Conservation (phyloP, 2,797 vertebrate genomes). For the Bovichtus diacanthus region DNA sequence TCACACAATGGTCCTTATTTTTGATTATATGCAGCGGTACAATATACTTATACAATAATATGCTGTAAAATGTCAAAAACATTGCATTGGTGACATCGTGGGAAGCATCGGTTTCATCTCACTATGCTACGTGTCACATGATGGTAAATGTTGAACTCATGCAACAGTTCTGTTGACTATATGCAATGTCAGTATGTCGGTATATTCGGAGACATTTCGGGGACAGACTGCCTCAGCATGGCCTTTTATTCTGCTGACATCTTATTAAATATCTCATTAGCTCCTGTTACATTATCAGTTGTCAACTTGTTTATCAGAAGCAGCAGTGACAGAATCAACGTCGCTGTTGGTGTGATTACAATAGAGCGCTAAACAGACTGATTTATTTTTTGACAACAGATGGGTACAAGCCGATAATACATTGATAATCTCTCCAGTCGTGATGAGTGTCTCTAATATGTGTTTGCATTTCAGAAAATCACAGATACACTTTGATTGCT, state of each 20-base stretch:
- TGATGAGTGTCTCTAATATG: slow-evolving; percentile 47
- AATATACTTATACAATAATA: slow-evolving; percentile 56
- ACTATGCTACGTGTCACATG: slow-evolving; percentile 46
- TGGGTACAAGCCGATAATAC: slow-evolving; percentile 55
- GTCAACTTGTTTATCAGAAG: slow-evolving; percentile 63
- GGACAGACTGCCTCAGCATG: slow-evolving; percentile 60
- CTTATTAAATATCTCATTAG: slow-evolving; percentile 61
- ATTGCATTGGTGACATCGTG: slow-evolving; percentile 50
- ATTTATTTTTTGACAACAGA: slow-evolving; percentile 61
- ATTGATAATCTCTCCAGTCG: slow-evolving; percentile 48
- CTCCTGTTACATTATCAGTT: slow-evolving; percentile 56
- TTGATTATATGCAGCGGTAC: slow-evolving; percentile 56
- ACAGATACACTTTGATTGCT: slow-evolving; percentile 46
- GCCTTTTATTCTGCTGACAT: slow-evolving; percentile 58
- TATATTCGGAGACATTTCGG: slow-evolving; percentile 47
- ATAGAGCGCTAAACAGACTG: slow-evolving; percentile 29
- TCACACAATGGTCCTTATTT: slow-evolving; percentile 61
- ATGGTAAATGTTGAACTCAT: slow-evolving; percentile 54
- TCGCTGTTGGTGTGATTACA: slow-evolving; percentile 46
- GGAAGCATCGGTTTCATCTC: slow-evolving; percentile 39
- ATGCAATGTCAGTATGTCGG: slow-evolving; percentile 53
- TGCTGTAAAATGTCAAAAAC: slow-evolving; percentile 59
- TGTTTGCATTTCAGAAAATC: slow-evolving; percentile 59
- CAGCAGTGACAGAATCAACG: slow-evolving; percentile 44
- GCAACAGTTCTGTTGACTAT: slow-evolving; percentile 54